Evolutionary conservation across 2,113 vertebrate genomes (phyloP).

Genomic region (Pseudorasbora parva): DNA sequence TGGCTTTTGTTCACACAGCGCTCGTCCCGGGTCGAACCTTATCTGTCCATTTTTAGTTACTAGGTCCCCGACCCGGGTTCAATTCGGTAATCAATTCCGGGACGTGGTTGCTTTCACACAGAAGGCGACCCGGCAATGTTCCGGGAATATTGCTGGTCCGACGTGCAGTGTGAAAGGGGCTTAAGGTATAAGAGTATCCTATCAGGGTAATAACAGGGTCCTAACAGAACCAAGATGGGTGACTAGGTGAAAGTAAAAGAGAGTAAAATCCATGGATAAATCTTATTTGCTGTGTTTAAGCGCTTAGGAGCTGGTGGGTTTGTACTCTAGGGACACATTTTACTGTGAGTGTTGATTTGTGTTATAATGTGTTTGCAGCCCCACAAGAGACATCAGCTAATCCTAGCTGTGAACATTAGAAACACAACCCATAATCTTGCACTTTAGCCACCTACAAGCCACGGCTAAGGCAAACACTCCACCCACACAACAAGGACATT

Average conservation of each 20-base stretch:
- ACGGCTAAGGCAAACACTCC: neutral
- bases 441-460: slow-evolving; percentile 47
- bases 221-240: neutral
- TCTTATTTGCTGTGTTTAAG: neutral
- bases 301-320: slow-evolving; percentile 8
- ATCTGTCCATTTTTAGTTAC: no score
- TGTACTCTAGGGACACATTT: slow-evolving; percentile 20
- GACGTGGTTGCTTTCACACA: no score
- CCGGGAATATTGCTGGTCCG: no score
- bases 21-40: no score
- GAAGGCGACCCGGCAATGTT: no score
- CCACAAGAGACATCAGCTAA: slow-evolving; percentile 34
- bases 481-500: slow-evolving; percentile 31
- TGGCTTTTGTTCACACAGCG: no score
- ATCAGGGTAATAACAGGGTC: neutral
- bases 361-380: slow-evolving; percentile 29
- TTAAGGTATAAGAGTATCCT: neutral
- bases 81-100: no score
- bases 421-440: slow-evolving; percentile 43
- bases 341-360: slow-evolving; percentile 48
- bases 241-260: neutral
- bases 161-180: no score
- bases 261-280: neutral
- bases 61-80: no score
- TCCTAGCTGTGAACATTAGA: slow-evolving; percentile 48